A percentile compares a stretch with the other conserved stretches of the same genome.
phyloP scores from a whole-genome alignment of 2,888 invertebrate genomes.

The Rhimphoctona megacephalus region DNA sequence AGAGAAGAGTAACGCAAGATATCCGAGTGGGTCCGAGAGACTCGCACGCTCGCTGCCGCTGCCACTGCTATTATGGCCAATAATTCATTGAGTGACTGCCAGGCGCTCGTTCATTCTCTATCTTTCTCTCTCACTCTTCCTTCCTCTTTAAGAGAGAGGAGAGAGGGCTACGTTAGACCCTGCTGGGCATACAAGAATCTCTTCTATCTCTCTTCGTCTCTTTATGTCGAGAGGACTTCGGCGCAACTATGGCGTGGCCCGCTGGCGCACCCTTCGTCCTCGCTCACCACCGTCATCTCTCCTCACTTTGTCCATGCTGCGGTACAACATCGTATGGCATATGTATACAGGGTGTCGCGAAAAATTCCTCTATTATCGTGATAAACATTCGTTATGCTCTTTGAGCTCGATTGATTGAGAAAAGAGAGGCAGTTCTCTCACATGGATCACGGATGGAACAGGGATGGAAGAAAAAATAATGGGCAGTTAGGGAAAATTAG shows the following conservation, averaged over 20 bases:
- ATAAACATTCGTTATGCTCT: background rate
- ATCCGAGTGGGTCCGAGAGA: slow-evolving; percentile 65
- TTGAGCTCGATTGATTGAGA: background rate
- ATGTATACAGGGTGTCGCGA: slow-evolving; percentile 69
- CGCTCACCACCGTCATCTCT: slow-evolving; percentile 27
- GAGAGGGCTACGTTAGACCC: slow-evolving; percentile 44
- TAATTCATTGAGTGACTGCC: slow-evolving; percentile 85
- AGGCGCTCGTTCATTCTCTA: slow-evolving; percentile 77
- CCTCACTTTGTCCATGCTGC: slow-evolving; percentile 40
- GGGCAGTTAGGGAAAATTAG: background rate
- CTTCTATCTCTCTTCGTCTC: slow-evolving; percentile 23
- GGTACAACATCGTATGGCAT: slow-evolving; percentile 38
- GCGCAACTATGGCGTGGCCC: slow-evolving; percentile 39
- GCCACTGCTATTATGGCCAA: slow-evolving; percentile 85
- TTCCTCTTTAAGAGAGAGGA: slow-evolving; percentile 31
- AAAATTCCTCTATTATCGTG: slow-evolving; percentile 60
- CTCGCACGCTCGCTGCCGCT: slow-evolving; percentile 71
- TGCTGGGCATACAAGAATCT: slow-evolving; percentile 64
- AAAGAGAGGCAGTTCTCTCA: background rate
- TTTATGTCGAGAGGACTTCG: slow-evolving; percentile 6
- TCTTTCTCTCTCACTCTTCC: slow-evolving; percentile 74
- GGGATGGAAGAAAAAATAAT: background rate
- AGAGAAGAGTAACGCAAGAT: slow-evolving; percentile 1
- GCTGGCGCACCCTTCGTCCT: slow-evolving; percentile 63
- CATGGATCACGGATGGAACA: background rate